Conservation (phyloP, 2,113 vertebrate species). For the Equus przewalskii region DNA sequence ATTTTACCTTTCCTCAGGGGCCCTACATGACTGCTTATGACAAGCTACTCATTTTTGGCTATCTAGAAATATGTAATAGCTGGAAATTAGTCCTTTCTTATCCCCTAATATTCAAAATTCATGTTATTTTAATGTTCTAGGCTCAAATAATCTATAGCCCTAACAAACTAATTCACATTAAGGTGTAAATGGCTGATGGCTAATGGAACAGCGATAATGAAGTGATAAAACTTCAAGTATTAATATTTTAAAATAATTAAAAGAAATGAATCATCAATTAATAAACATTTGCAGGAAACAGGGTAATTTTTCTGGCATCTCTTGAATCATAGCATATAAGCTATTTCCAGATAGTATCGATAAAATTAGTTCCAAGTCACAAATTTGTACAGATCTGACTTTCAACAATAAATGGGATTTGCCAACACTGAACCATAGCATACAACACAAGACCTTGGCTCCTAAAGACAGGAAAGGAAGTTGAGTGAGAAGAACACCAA, state of each 20-base stretch:
- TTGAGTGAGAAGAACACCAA: not conserved
- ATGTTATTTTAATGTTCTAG: not conserved
- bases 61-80: not conserved
- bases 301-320: not conserved
- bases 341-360: not conserved
- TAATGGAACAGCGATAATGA: not conserved
- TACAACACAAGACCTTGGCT: not conserved
- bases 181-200: not conserved
- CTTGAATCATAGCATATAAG: not conserved
- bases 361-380: not conserved
- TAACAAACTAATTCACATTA: not conserved
- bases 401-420: not conserved
- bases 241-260: conserved; percentile 35
- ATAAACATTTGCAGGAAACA: not conserved
- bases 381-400: not conserved
- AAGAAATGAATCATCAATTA: not conserved
- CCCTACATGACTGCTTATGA: not conserved
- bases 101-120: not conserved
- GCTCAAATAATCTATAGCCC: not conserved
- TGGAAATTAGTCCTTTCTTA: not conserved
- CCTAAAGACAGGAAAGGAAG: not conserved
- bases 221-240: not conserved
- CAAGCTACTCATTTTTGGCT: not conserved
- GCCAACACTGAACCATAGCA: not conserved
- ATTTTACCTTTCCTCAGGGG: not conserved